Evolutionary conservation across 2,797 vertebrate species (phyloP).

Genomic region (Prunella strophiata): DNA sequence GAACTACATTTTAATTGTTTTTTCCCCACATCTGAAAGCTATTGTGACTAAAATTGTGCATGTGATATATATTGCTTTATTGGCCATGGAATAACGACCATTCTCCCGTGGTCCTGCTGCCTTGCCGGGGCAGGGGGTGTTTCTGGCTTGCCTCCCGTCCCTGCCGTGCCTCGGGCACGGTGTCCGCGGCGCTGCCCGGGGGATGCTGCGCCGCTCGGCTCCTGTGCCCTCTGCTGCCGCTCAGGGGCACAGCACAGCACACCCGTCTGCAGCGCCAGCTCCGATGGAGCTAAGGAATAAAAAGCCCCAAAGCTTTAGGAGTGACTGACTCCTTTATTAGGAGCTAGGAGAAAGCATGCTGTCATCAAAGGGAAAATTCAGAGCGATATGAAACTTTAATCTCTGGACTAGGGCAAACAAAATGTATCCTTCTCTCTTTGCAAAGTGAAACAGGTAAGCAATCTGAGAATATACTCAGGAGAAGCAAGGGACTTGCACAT

Average conservation of each 20-base stretch:
- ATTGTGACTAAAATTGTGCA: not conserved
- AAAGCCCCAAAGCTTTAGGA: not conserved
- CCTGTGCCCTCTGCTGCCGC: slow-evolving; percentile 13
- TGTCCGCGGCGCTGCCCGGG: rapidly evolving
- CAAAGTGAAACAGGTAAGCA: not conserved
- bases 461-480: not conserved
- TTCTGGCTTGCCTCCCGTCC: not conserved
- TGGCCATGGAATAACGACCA: not conserved
- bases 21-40: not conserved
- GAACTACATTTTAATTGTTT: not conserved
- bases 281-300: not conserved
- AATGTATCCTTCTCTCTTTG: not conserved
- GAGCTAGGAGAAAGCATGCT: not conserved
- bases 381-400: not conserved
- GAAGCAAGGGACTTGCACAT: not conserved
- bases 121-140: rapidly evolving
- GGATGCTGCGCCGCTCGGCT: not conserved
- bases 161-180: not conserved
- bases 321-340: not conserved
- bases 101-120: not conserved
- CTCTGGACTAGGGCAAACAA: not conserved
- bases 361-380: not conserved
- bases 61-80: not conserved
- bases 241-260: not conserved
- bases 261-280: too few relatives aligned